Percentiles rank a stretch among this genome's conserved stretches.
phyloP scores from a whole-genome alignment of 1,140 invertebrate genomes.

The Solen grandis region DNA sequence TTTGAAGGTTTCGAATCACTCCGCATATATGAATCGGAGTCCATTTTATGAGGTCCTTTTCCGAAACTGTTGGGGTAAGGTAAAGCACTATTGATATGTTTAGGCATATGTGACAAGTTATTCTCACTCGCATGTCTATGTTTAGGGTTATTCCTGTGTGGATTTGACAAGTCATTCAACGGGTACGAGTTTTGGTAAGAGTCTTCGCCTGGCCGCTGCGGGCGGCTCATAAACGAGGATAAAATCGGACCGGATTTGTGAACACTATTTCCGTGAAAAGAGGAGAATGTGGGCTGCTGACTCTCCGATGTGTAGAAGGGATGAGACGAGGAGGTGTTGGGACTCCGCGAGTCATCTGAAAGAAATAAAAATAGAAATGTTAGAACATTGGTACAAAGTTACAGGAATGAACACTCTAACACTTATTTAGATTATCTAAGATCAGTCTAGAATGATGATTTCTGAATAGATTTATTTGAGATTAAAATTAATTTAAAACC shows the following conservation, averaged over 20 bases:
- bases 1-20: slow-evolving; percentile 44
- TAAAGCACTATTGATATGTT: not conserved
- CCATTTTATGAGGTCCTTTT: slow-evolving; percentile 25
- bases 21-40: slow-evolving; percentile 34
- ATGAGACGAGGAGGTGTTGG: slow-evolving; percentile 43
- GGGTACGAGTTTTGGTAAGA: slow-evolving; percentile 33
- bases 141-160: slow-evolving; percentile 27
- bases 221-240: slow-evolving; percentile 43
- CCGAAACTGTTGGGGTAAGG: not conserved
- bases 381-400: no score
- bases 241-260: slow-evolving; percentile 46
- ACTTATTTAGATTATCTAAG: not conserved
- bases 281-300: slow-evolving; percentile 58
- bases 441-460: not conserved
- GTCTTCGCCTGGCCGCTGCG: slow-evolving; percentile 19
- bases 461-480: not conserved
- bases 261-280: slow-evolving; percentile 59
- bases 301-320: slow-evolving; percentile 42
- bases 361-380: slow-evolving; percentile 8
- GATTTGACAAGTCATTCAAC: slow-evolving; percentile 44
- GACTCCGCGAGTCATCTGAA: slow-evolving; percentile 56
- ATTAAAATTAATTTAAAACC: not conserved
- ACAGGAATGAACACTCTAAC: not conserved
- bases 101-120: not conserved
- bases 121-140: slow-evolving; percentile 27